Conservation (phyloP, 2,113 vertebrate genomes). For the Uropsilus gracilis region DNA sequence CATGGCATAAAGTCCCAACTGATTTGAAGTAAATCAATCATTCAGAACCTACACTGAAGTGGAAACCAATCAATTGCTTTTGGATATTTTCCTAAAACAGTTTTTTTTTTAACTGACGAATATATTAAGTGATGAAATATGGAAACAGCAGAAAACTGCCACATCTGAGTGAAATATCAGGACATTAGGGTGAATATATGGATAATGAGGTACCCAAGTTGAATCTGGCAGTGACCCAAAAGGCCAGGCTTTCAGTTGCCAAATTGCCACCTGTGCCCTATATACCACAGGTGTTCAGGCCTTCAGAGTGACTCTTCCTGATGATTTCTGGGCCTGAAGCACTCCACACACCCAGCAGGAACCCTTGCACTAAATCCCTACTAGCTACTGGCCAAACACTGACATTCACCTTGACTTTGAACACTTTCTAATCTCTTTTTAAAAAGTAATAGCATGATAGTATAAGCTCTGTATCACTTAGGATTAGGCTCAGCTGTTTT, state of each 20-base stretch:
- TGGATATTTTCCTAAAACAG: conserved; percentile 18
- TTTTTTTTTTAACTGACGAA: background rate
- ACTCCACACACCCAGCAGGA: background rate
- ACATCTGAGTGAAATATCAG: background rate
- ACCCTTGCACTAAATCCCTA: background rate
- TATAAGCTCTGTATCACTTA: background rate
- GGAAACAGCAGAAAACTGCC: background rate
- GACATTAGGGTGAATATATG: conserved; percentile 50
- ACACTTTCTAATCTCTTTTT: background rate
- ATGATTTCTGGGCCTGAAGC: conserved; percentile 1
- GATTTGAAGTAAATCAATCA: background rate
- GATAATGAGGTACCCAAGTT: conserved; percentile 49
- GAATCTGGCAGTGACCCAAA: conserved; percentile 42
- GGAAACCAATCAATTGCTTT: background rate
- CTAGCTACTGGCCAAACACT: background rate
- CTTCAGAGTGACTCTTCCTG: background rate
- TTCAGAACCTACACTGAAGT: background rate
- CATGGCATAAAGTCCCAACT: background rate
- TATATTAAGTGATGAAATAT: background rate
- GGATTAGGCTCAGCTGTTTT: background rate
- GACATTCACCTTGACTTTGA: conserved; percentile 39
- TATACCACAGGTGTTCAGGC: conserved; percentile 52
- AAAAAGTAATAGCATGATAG: background rate
- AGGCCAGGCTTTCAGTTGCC: conserved; percentile 39
- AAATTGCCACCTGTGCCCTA: conserved; percentile 72